Evolutionary conservation across 2,888 invertebrate species (phyloP).

Genomic region (Celastrina argiolus): DNA sequence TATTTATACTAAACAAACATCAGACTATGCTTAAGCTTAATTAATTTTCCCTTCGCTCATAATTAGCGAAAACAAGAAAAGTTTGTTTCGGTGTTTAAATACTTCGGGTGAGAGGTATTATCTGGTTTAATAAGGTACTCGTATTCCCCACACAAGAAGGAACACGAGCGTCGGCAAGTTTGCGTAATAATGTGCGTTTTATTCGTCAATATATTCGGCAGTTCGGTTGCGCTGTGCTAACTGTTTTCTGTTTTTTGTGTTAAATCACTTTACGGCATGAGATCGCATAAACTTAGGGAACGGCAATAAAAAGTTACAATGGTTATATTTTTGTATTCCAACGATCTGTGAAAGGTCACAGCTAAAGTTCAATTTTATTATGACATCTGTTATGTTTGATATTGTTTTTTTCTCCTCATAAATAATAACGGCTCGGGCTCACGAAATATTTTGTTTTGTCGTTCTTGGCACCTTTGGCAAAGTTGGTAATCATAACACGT

Average conservation of each 20-base stretch:
- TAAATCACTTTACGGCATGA: conserved; percentile 76
- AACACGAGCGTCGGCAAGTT: conserved; percentile 68
- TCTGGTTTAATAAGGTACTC: not conserved
- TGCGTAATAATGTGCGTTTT: conserved; percentile 67
- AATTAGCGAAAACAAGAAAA: conserved; percentile 1
- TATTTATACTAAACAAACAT: not conserved
- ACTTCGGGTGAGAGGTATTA: not conserved
- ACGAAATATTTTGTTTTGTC: not conserved
- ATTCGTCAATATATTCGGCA: conserved; percentile 68
- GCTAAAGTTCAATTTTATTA: conserved; percentile 18
- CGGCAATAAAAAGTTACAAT: conserved; percentile 63
- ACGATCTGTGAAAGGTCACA: conserved; percentile 35
- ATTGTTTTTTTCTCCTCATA: not conserved
- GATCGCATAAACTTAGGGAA: conserved; percentile 66
- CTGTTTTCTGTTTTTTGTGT: too few species aligned
- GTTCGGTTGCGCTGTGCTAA: conserved; percentile 65
- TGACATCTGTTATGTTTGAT: not conserved
- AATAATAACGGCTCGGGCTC: not conserved
- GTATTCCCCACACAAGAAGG: conserved; percentile 42
- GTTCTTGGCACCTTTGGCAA: not conserved
- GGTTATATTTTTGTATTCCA: conserved; percentile 46
- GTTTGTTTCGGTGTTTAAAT: not conserved
- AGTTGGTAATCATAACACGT: too few species aligned
- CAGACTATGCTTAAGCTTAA: not conserved
- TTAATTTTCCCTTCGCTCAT: conserved; percentile 1